Conservation (phyloP, 2,797 vertebrate genomes). For the Eupleurogrammus muticus region DNA sequence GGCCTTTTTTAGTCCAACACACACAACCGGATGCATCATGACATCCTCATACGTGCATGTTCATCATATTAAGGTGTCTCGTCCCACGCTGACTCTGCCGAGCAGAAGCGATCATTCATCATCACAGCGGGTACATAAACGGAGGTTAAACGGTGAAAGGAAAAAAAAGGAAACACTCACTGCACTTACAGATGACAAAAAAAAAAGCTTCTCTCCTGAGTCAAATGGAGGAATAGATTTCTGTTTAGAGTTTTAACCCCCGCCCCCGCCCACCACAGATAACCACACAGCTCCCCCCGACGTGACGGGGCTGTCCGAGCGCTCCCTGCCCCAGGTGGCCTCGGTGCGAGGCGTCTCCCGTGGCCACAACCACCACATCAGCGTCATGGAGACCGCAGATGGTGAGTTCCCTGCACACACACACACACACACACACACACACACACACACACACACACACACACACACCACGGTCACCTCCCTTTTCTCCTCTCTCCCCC, state of each 20-base stretch:
- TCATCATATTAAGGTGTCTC: constrained; percentile 17
- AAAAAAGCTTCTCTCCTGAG: not conserved
- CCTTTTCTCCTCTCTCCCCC: constrained; percentile 50
- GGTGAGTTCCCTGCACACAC: constrained; percentile 84
- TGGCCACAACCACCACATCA: constrained; percentile 84
- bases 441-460: not conserved
- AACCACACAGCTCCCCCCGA: constrained; percentile 93
- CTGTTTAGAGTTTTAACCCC: constrained; percentile 64
- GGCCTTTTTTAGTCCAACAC: not conserved
- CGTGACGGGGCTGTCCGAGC: constrained; percentile 91
- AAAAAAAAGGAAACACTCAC: not conserved
- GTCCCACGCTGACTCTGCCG: constrained; percentile 12
- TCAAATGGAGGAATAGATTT: constrained; percentile 2
- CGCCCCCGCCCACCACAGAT: constrained; percentile 85
- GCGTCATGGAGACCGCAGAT: constrained; percentile 92
- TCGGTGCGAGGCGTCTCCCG: constrained; percentile 89
- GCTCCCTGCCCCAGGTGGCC: constrained; percentile 85
- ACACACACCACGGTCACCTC: constrained; percentile 23
- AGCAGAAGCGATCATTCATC: constrained; percentile 23
- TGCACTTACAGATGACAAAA: constrained; percentile 8
- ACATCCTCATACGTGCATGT: constrained; percentile 18
- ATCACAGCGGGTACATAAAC: not conserved
- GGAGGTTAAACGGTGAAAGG: constrained; percentile 8
- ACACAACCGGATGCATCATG: constrained; percentile 5
- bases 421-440: constrained; percentile 21